Conservation (phyloP, 2,797 vertebrate species). For the Arnoldichthys spilopterus region DNA sequence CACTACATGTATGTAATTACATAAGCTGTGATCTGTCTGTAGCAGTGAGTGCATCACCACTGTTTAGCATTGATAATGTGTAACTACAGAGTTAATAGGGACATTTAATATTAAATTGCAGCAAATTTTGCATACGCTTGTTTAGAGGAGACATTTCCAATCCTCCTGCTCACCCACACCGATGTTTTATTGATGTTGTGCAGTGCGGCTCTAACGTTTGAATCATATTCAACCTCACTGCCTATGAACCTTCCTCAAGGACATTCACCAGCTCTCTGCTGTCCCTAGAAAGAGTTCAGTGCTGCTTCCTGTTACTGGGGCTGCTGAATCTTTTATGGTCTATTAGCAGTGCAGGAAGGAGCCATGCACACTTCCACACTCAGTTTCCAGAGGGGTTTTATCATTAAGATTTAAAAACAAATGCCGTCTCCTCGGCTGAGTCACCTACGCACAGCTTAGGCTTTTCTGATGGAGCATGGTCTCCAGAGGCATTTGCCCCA, state of each 20-base stretch:
- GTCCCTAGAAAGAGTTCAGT: conserved; percentile 42
- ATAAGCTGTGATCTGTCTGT: too few species aligned
- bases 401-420: conserved; percentile 74
- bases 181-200: conserved; percentile 31
- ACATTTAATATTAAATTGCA: too few species aligned
- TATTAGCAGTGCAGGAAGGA: conserved; percentile 70
- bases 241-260: conserved; percentile 37
- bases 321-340: conserved; percentile 75
- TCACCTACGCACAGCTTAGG: conserved; percentile 44
- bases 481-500: conserved; percentile 38
- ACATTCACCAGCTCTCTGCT: conserved; percentile 21
- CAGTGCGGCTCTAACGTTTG: conserved; percentile 32
- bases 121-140: neutral
- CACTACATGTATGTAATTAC: too few species aligned
- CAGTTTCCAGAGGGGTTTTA: conserved; percentile 72
- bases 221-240: conserved; percentile 27
- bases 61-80: too few species aligned
- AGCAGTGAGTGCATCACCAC: too few species aligned
- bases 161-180: neutral
- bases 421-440: conserved; percentile 19
- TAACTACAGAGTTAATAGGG: too few species aligned
- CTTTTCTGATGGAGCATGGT: conserved; percentile 53
- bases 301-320: conserved; percentile 38
- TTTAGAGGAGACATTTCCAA: conserved; percentile 12
- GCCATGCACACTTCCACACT: conserved; percentile 54